These are phyloP conservation scores for Dicyrtomina minuta DNA, from an alignment of 2,888 invertebrate genomes.

Conservation along the genomic window DNA sequence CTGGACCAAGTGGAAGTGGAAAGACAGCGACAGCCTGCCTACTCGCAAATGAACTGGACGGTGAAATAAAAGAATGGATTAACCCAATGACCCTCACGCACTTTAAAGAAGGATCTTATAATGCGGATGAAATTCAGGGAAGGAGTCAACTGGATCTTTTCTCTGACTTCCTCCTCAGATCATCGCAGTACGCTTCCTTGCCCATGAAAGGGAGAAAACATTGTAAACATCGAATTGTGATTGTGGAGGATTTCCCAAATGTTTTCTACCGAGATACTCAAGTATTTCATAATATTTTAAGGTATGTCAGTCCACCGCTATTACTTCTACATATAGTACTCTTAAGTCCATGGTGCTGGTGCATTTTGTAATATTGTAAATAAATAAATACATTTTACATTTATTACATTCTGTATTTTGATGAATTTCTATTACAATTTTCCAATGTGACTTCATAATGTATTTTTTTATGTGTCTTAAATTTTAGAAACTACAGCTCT, in stretches of 20 bases:
- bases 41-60: slow-evolving; percentile 65
- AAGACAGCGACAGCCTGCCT: slow-evolving; percentile 74
- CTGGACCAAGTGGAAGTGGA: slow-evolving; percentile 81
- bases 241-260: slow-evolving; percentile 83
- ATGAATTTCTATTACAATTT: no score
- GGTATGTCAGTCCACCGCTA: slow-evolving; percentile 63
- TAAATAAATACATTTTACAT: no score
- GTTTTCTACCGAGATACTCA: slow-evolving; percentile 67
- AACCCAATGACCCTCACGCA: slow-evolving; percentile 63
- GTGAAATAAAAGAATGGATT: slow-evolving; percentile 75
- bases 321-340: no score
- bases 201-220: slow-evolving; percentile 38
- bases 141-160: slow-evolving; percentile 69
- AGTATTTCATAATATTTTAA: slow-evolving; percentile 67
- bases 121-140: slow-evolving; percentile 41
- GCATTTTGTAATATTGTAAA: no score
- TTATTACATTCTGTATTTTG: no score
- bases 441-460: no score
- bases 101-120: slow-evolving; percentile 12
- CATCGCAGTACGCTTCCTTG: slow-evolving; percentile 68
- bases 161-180: slow-evolving; percentile 72
- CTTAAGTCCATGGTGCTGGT: no score
- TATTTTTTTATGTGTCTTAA: no score
- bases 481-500: slow-evolving; percentile 42
- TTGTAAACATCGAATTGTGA: slow-evolving; percentile 63